Percentiles rank a stretch among this genome's conserved stretches.
Conservation (phyloP, 2,888 invertebrate species). For the Tipula lateralis region DNA sequence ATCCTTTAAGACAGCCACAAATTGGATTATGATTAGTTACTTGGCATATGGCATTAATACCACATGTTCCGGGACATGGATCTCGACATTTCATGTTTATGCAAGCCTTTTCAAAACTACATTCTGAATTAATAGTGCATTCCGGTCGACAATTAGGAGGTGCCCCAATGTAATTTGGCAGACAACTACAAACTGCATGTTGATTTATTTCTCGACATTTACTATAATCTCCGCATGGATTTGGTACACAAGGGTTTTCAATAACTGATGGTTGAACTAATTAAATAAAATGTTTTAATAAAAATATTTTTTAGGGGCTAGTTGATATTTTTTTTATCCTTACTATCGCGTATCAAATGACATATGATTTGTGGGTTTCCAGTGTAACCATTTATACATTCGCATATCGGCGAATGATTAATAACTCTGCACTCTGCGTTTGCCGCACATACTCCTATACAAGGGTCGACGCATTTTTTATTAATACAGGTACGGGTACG, state of each 20-base stretch:
- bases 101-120: slow-evolving; percentile 74
- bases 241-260: slow-evolving; percentile 57
- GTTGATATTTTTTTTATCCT: slow-evolving; percentile 38
- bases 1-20: slow-evolving; percentile 72
- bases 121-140: slow-evolving; percentile 78
- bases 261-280: slow-evolving; percentile 40
- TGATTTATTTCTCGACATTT: slow-evolving; percentile 66
- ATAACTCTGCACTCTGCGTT: slow-evolving; percentile 68
- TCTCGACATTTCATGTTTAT: slow-evolving; percentile 73
- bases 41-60: slow-evolving; percentile 72
- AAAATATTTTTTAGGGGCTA: not conserved
- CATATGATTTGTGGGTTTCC: slow-evolving; percentile 58
- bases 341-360: slow-evolving; percentile 42
- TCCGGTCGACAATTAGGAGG: slow-evolving; percentile 75
- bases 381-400: slow-evolving; percentile 56
- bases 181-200: slow-evolving; percentile 77
- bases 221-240: slow-evolving; percentile 78
- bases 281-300: slow-evolving; percentile 32
- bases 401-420: slow-evolving; percentile 63
- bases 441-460: slow-evolving; percentile 75
- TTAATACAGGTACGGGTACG: slow-evolving; percentile 61
- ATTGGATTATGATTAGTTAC: slow-evolving; percentile 82
- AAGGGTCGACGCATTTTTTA: slow-evolving; percentile 78
- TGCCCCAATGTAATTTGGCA: slow-evolving; percentile 70
- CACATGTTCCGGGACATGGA: slow-evolving; percentile 80